Conservation (phyloP, 2,888 invertebrate genomes). For the Caenorhabditis angaria region DNA sequence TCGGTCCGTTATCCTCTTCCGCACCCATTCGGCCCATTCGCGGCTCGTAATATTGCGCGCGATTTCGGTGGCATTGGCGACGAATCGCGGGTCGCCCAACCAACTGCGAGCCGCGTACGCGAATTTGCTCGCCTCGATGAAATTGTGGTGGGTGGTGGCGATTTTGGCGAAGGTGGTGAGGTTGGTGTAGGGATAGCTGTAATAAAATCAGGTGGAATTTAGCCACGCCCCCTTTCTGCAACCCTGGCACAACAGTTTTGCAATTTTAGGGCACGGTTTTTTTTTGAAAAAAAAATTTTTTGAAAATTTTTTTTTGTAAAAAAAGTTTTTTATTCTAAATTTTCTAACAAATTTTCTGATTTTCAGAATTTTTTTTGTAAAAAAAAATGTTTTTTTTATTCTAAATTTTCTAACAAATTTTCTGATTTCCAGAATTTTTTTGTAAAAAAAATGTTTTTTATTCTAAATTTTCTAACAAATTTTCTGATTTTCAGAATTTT, state of each 20-base stretch:
- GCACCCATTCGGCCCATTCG: constrained; percentile 61
- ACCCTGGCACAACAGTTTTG: too few species aligned
- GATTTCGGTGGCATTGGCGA: constrained; percentile 60
- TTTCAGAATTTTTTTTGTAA: constrained; percentile 1
- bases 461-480: too few species aligned
- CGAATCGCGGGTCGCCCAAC: constrained; percentile 80
- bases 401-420: too few species aligned
- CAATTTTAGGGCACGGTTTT: too few species aligned
- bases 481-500: too few species aligned
- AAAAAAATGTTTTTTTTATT: background rate
- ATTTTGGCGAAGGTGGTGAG: constrained; percentile 36
- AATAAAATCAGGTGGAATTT: background rate
- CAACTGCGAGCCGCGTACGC: constrained; percentile 77
- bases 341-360: too few species aligned
- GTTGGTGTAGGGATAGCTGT: background rate
- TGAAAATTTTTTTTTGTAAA: too few species aligned
- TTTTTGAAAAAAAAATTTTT: too few species aligned
- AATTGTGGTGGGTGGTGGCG: constrained; percentile 81
- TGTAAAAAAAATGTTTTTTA: too few species aligned
- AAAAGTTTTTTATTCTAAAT: too few species aligned
- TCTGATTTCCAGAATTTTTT: too few species aligned
- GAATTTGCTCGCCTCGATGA: constrained; percentile 89
- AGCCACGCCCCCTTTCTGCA: constrained; percentile 46
- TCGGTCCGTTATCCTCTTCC: constrained; percentile 58
- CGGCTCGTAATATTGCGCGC: constrained; percentile 62